Evolutionary conservation across 2,113 vertebrate species (phyloP).

Genomic region (Ammodytes dubius): DNA sequence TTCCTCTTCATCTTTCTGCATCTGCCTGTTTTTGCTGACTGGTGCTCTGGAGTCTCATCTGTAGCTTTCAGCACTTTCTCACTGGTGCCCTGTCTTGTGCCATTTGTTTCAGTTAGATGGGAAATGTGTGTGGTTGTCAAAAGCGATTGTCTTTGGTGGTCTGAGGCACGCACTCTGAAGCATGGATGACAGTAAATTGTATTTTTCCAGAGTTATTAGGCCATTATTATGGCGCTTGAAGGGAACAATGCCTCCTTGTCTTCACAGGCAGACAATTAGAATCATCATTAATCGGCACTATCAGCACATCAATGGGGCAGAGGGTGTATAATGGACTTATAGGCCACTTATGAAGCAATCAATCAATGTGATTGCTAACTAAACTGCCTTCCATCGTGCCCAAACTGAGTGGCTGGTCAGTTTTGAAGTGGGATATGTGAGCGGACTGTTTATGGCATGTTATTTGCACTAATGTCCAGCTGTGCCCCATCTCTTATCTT

Average conservation of each 20-base stretch:
- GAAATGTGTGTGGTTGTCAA: constrained; percentile 72
- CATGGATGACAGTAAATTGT: constrained; percentile 63
- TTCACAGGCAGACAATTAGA: constrained; percentile 74
- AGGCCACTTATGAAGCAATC: constrained; percentile 65
- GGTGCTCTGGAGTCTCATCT: constrained; percentile 39
- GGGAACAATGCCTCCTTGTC: constrained; percentile 68
- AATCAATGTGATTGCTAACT: constrained; percentile 63
- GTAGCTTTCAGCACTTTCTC: constrained; percentile 37
- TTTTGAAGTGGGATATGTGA: constrained; percentile 20
- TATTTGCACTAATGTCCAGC: constrained; percentile 46
- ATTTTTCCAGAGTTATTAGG: constrained; percentile 76
- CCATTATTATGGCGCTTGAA: constrained; percentile 65
- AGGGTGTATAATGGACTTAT: constrained; percentile 67
- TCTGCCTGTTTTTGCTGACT: constrained; percentile 38
- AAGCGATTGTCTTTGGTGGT: constrained; percentile 60
- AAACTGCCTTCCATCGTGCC: constrained; percentile 51
- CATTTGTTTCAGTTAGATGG: constrained; percentile 74
- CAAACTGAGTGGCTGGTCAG: constrained; percentile 33
- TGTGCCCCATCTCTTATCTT: constrained; percentile 17
- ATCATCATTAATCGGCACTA: constrained; percentile 76
- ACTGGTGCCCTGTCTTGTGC: constrained; percentile 51
- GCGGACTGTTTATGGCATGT: constrained; percentile 54
- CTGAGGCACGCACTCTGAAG: constrained; percentile 45
- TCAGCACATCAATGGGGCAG: constrained; percentile 65
- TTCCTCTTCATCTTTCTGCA: constrained; percentile 9